These are phyloP conservation scores for Orestias chungarensis DNA, from an alignment of 2,797 vertebrate genomes.

Conservation along the genomic window DNA sequence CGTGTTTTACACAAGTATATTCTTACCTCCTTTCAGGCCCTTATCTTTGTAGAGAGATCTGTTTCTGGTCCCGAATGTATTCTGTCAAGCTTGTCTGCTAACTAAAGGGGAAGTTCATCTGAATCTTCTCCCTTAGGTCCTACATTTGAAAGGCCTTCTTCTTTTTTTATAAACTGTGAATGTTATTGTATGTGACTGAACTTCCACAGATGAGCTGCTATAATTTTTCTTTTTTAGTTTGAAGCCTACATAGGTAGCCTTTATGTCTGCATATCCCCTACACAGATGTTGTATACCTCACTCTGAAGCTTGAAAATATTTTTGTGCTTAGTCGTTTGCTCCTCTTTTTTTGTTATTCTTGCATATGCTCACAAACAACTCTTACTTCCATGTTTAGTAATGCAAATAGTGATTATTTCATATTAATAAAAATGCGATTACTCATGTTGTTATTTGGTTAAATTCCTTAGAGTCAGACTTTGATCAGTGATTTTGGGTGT, in stretches of 20 bases:
- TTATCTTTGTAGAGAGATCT: constrained; percentile 15
- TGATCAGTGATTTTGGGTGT: background rate
- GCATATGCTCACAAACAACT: constrained; percentile 44
- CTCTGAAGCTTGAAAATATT: constrained; percentile 69
- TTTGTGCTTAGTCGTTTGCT: constrained; percentile 48
- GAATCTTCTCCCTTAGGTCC: constrained; percentile 67
- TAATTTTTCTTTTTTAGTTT: constrained; percentile 63
- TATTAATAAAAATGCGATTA: constrained; percentile 28
- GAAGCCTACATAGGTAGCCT: constrained; percentile 50
- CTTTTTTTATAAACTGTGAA: constrained; percentile 58
- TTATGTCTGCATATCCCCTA: constrained; percentile 38
- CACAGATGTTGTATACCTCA: constrained; percentile 22
- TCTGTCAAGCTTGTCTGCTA: constrained; percentile 50
- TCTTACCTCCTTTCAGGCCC: constrained; percentile 15
- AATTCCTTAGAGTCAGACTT: too few species aligned
- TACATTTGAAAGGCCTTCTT: constrained; percentile 53
- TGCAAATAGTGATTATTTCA: constrained; percentile 19
- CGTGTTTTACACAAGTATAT: background rate
- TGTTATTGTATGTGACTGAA: constrained; percentile 10
- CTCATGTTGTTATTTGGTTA: too few species aligned
- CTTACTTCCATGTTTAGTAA: constrained; percentile 57
- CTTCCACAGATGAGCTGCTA: constrained; percentile 22
- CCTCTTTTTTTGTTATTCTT: constrained; percentile 53
- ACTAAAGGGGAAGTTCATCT: constrained; percentile 53
- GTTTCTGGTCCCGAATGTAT: constrained; percentile 29